Evolutionary conservation across 2,888 invertebrate genomes (phyloP).

Genomic region (Urechis unicinctus): DNA sequence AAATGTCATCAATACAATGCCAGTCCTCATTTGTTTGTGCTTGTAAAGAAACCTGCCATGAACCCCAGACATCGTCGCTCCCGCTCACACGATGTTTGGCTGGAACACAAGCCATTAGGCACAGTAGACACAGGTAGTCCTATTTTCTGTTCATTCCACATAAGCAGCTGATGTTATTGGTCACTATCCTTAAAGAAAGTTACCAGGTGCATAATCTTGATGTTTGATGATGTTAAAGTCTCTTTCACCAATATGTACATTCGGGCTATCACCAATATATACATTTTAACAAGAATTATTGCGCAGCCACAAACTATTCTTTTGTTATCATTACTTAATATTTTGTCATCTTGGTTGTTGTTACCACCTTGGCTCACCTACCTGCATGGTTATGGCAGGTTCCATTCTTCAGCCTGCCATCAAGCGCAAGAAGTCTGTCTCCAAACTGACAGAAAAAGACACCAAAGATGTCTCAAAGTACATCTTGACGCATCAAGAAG

Average conservation of each 20-base stretch:
- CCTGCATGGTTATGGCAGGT: no score
- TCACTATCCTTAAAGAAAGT: no score
- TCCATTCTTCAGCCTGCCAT: constrained; percentile 78
- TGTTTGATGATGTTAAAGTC: no score
- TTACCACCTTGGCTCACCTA: no score
- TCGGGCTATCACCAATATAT: no score
- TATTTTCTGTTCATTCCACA: background rate
- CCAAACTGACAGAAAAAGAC: constrained; percentile 72
- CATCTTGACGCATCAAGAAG: constrained; percentile 84
- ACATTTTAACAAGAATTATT: no score
- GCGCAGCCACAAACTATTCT: no score
- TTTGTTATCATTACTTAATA: no score
- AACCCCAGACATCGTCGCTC: constrained; percentile 69
- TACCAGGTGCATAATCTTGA: no score
- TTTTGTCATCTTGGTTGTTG: no score
- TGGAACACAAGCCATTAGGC: constrained; percentile 76
- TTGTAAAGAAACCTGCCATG: constrained; percentile 61
- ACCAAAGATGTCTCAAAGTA: constrained; percentile 72
- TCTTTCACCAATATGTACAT: no score
- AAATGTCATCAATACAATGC: no score
- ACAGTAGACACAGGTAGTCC: constrained; percentile 60
- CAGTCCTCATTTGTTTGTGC: constrained; percentile 10
- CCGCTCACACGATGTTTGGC: constrained; percentile 74
- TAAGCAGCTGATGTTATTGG: background rate
- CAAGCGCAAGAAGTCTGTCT: constrained; percentile 71